Conservation (phyloP, 2,113 vertebrate species). For the Salvelinus fontinalis region DNA sequence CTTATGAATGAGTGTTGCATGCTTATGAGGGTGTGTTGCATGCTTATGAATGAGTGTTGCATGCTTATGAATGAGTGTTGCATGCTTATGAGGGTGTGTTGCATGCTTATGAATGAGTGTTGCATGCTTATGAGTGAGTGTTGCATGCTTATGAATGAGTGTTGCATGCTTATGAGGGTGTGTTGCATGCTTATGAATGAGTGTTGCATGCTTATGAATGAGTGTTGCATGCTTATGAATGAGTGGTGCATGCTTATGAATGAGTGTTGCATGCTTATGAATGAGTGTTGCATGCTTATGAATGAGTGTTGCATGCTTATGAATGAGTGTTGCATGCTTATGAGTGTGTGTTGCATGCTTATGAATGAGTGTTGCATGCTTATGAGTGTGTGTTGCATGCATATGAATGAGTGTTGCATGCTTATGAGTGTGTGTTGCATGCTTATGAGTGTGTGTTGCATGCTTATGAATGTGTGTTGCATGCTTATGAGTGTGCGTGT, state of each 20-base stretch:
- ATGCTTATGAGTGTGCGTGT: neutral
- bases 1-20: neutral
- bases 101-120: neutral
- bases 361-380: neutral
- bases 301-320: neutral
- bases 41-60: neutral
- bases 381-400: neutral
- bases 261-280: too few species aligned
- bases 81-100: neutral
- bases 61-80: neutral
- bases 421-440: neutral
- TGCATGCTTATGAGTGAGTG: neutral
- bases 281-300: neutral
- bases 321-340: neutral
- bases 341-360: neutral
- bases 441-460: neutral
- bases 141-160: too few species aligned
- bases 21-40: neutral
- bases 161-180: neutral
- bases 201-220: neutral
- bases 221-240: neutral
- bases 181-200: too few species aligned
- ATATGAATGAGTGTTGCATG: constrained; percentile 31
- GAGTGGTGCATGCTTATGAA: neutral
- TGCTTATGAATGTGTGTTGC: neutral